Base-by-base conservation (phyloP, 2,888 invertebrate genomes). In the Lordiphosa andalusiaca region DNA sequence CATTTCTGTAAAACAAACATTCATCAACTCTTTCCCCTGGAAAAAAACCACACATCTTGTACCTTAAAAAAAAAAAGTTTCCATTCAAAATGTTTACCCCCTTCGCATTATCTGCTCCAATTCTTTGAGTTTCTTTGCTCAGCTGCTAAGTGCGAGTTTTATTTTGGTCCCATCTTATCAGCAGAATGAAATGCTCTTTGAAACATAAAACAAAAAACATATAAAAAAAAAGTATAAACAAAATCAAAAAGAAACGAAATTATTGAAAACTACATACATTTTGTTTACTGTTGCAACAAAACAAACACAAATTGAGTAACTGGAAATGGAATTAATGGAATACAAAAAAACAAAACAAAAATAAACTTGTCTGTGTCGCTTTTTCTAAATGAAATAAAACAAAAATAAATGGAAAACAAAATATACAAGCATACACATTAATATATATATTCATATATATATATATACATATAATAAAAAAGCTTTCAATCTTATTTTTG, bases 331-430 rank as follows among this genome's bases (percentile, higher is more conserved):
- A 16, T 16, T 16, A 64, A 42, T 37, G 25, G 6, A 25, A 25
- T 25, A 6, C 6, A 38, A 44, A 40, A 35, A 16, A 48, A 51
- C 33, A 39, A 33, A 12, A n/a, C n/a, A n/a, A n/a, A n/a, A n/a
- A n/a, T n/a, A 50, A 67, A 69, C 16, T 65, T 74, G 73, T 76
- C 74, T 71, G 73, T 78, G 84, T 81, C 78, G 84, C 78, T 80
- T 80, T 78, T 80, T 84, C 78, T 81, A 78, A 66, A 78, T 62
- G 63, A 76, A 83, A 70, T 56, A 70, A 65, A 65, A 19, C 19
- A 19, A 19, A 19, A 19, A 19, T 19, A 19, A 67, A 54, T 51
- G 53, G 23, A 49, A 67, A 46, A 57, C 35, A 63, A 40, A 67
- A 69, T 41, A 41, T 10, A 41, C 41, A 19, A 19, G 19, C 19